Evolutionary conservation across 2,888 invertebrate species (phyloP).

Genomic region (Latheticus oryzae): DNA sequence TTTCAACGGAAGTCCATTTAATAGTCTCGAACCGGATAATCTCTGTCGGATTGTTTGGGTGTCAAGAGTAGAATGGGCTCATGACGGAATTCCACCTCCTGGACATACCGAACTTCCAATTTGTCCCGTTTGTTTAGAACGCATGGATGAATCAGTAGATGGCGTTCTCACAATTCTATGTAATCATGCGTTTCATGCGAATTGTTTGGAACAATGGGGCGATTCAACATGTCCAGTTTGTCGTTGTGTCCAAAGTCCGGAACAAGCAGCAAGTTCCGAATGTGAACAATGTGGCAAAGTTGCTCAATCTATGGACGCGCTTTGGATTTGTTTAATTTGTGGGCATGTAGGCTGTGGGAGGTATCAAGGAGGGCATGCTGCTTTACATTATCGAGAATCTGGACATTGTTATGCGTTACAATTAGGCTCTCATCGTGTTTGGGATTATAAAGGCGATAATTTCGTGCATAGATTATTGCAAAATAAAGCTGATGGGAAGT

Average conservation of each 20-base stretch:
- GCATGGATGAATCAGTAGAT: constrained; percentile 99
- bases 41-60: constrained; percentile 97
- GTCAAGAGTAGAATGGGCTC: constrained; percentile 87
- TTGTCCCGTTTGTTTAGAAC: constrained; percentile 94
- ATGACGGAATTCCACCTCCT: constrained; percentile 75
- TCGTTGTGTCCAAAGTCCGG: constrained; percentile 75
- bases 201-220: constrained; percentile 95
- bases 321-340: constrained; percentile 99
- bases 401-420: constrained; percentile 98
- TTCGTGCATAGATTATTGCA: constrained; percentile 96
- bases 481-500: constrained; percentile 96
- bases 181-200: constrained; percentile 97
- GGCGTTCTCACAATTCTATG: constrained; percentile 97
- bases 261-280: constrained; percentile 70
- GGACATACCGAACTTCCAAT: constrained; percentile 96
- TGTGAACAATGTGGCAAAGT: constrained; percentile 71
- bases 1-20: constrained; percentile 93
- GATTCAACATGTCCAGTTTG: constrained; percentile 99
- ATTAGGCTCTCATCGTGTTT: constrained; percentile 94
- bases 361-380: constrained; percentile 88
- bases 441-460: constrained; percentile 99
- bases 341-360: constrained; percentile 97
- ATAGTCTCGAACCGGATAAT: constrained; percentile 91
- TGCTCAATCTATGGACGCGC: constrained; percentile 75
- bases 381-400: constrained; percentile 93